Evolutionary conservation across 1,140 invertebrate genomes (phyloP).

Genomic region (Bombus superbus): DNA sequence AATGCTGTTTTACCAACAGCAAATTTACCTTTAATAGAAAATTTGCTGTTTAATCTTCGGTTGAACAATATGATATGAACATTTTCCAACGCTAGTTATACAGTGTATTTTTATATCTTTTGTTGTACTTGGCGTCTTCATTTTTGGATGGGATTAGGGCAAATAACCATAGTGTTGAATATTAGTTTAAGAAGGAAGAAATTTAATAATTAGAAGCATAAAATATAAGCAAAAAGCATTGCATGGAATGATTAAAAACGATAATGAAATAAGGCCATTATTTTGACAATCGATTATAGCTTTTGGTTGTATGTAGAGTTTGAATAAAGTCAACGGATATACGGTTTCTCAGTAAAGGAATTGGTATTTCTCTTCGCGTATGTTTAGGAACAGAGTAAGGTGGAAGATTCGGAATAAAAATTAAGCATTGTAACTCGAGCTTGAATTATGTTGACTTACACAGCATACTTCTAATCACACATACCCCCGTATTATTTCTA

Average conservation of each 20-base stretch:
- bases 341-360: not conserved
- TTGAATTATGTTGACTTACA: constrained; percentile 33
- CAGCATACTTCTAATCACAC: constrained; percentile 46
- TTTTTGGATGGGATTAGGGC: not conserved
- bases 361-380: not conserved
- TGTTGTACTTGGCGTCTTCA: not conserved
- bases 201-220: not conserved
- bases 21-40: not conserved
- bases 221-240: no score
- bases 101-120: not conserved
- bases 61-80: not conserved
- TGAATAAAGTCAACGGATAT: not conserved
- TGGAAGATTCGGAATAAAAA: constrained; percentile 28
- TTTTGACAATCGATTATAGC: not conserved
- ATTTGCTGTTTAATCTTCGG: not conserved
- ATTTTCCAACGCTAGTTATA: not conserved
- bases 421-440: constrained; percentile 15
- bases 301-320: not conserved
- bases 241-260: not conserved
- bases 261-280: not conserved
- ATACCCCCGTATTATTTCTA: constrained; percentile 59
- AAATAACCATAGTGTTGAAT: not conserved
- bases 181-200: not conserved
- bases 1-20: constrained; percentile 21
- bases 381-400: not conserved